Evolutionary conservation across 2,113 vertebrate genomes (phyloP).

Genomic region (Tetraodon nigroviridis): DNA sequence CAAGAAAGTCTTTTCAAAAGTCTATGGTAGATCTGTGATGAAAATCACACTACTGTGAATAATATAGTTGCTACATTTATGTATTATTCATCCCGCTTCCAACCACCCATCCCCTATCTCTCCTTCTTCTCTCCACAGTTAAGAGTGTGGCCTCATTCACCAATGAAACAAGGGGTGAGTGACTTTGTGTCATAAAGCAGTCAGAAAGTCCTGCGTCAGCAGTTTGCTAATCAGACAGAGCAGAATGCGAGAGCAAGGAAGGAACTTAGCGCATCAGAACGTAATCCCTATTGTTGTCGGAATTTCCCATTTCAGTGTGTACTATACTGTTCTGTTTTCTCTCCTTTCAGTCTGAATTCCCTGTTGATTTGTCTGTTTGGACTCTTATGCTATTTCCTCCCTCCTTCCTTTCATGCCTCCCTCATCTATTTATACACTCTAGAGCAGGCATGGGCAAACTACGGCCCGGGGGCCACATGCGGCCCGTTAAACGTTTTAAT

Average conservation of each 20-base stretch:
- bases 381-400: constrained; percentile 3
- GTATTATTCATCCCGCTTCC: constrained; percentile 53
- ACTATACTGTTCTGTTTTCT: constrained; percentile 33
- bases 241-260: constrained; percentile 45
- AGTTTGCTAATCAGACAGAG: constrained; percentile 54
- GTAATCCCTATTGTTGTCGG: constrained; percentile 63
- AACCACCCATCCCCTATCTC: constrained; percentile 1
- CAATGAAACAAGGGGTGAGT: constrained; percentile 59
- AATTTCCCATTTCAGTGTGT: constrained; percentile 28
- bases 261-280: constrained; percentile 51
- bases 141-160: constrained; percentile 41
- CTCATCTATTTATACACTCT: constrained; percentile 5
- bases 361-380: constrained; percentile 7
- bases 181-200: constrained; percentile 45
- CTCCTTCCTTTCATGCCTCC: constrained; percentile 14
- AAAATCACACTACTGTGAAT: constrained; percentile 55
- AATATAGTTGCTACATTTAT: constrained; percentile 50
- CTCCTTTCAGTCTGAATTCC: constrained; percentile 8
- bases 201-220: constrained; percentile 60
- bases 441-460: no score
- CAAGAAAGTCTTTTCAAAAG: constrained; percentile 46
- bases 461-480: no score
- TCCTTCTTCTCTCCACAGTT: constrained; percentile 42
- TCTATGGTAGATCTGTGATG: constrained; percentile 33
- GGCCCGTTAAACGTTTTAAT: no score